phyloP scores from a whole-genome alignment of 2,888 invertebrate genomes.

The Ichneumoninae sp. region DNA sequence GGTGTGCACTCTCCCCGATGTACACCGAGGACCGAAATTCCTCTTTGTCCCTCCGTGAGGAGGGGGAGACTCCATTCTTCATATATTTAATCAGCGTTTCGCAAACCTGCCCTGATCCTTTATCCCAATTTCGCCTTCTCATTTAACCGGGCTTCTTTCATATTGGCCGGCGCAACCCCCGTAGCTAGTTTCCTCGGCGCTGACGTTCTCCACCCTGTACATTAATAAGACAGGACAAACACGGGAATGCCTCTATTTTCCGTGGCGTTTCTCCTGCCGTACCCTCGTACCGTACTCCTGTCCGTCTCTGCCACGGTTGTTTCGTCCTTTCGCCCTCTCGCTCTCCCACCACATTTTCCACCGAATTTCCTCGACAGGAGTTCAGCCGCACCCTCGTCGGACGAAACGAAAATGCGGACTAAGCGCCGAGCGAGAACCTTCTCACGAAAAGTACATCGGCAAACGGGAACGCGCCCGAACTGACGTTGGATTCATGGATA shows the following conservation, averaged over 20 bases:
- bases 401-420: conserved; percentile 69
- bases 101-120: conserved; percentile 56
- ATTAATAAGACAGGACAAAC: conserved; percentile 79
- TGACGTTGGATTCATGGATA: conserved; percentile 11
- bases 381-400: conserved; percentile 56
- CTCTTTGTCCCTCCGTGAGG: conserved; percentile 71
- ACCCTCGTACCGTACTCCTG: background rate
- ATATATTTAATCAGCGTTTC: conserved; percentile 78
- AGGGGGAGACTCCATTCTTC: conserved; percentile 65
- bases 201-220: conserved; percentile 70
- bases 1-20: conserved; percentile 11
- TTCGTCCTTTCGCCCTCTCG: conserved; percentile 5
- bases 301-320: background rate
- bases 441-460: conserved; percentile 67
- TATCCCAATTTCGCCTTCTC: conserved; percentile 48
- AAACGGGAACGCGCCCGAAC: conserved; percentile 56
- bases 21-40: conserved; percentile 71
- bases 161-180: background rate
- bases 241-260: conserved; percentile 67
- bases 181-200: background rate
- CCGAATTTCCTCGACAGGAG: conserved; percentile 3
- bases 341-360: conserved; percentile 15
- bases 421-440: conserved; percentile 46
- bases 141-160: conserved; percentile 3
- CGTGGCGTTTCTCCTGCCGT: background rate